phyloP scores from a whole-genome alignment of 2,888 invertebrate genomes.

The Julus scanicus region DNA sequence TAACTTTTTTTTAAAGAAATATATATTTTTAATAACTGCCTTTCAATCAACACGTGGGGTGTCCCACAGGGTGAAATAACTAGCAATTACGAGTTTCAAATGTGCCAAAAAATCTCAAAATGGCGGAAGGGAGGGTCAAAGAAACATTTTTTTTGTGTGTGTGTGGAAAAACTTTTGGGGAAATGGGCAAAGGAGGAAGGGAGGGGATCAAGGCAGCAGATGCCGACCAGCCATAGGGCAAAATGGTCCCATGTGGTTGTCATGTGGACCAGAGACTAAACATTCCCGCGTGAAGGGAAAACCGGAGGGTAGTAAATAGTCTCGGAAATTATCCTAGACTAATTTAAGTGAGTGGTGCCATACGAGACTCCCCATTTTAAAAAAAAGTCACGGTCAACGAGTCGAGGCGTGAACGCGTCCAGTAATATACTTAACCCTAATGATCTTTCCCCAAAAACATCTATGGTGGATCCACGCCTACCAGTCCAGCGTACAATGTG shows the following conservation, averaged over 20 bases:
- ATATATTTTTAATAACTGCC: slow-evolving; percentile 8
- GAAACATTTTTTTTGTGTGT: not conserved
- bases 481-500: not conserved
- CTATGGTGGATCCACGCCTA: not conserved
- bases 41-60: slow-evolving; percentile 27
- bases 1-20: not conserved
- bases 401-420: slow-evolving; percentile 18
- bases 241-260: slow-evolving; percentile 33
- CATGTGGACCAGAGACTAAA: slow-evolving; percentile 33
- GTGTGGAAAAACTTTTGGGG: not conserved
- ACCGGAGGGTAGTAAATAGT: slow-evolving; percentile 10
- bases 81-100: not conserved
- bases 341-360: slow-evolving; percentile 33
- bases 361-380: not conserved
- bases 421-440: slow-evolving; percentile 10
- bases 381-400: slow-evolving; percentile 3
- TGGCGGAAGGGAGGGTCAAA: slow-evolving; percentile 33
- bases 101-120: slow-evolving; percentile 4
- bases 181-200: not conserved
- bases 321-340: slow-evolving; percentile 33
- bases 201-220: slow-evolving; percentile 24
- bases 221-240: slow-evolving; percentile 33
- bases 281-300: not conserved
- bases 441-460: slow-evolving; percentile 1
- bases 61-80: slow-evolving; percentile 33